These are phyloP conservation scores for Sebastes itinus DNA, from an alignment of 2,797 vertebrate species.

Conservation along the genomic window DNA sequence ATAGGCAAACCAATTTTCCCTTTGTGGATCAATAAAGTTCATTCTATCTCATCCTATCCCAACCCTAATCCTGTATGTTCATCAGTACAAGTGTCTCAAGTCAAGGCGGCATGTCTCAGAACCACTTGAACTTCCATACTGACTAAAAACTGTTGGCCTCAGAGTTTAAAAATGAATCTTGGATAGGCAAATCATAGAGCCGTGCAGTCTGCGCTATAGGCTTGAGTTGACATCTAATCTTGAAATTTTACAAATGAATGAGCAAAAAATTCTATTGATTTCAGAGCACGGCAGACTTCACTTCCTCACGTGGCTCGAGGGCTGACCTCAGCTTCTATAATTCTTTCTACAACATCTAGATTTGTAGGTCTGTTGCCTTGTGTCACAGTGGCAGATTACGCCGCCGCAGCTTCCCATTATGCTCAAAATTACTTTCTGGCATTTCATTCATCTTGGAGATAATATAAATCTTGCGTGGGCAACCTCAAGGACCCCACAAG, in stretches of 20 bases:
- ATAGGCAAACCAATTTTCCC: too few relatives aligned
- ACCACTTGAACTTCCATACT: background rate
- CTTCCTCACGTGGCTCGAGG: background rate
- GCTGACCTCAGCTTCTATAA: constrained; percentile 1
- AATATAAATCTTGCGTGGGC: constrained; percentile 52
- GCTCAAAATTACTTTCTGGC: constrained; percentile 62
- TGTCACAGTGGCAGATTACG: constrained; percentile 44
- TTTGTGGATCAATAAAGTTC: too few relatives aligned
- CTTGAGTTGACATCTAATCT: background rate
- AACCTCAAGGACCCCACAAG: constrained; percentile 41
- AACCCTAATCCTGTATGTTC: background rate
- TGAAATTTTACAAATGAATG: background rate
- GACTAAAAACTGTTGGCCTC: background rate
- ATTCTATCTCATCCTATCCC: too few relatives aligned
- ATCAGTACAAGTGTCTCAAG: background rate
- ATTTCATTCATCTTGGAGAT: constrained; percentile 64
- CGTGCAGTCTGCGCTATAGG: too few relatives aligned
- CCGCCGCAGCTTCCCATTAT: constrained; percentile 40
- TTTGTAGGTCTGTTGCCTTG: constrained; percentile 13
- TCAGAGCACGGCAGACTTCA: background rate
- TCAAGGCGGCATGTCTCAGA: background rate
- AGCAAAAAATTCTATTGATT: background rate
- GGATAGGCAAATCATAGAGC: background rate
- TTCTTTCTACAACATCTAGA: constrained; percentile 12
- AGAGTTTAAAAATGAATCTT: background rate